Percentiles rank a stretch among this genome's conserved stretches.
phyloP scores from a whole-genome alignment of 2,797 vertebrate genomes.

The Apogon talboti region DNA sequence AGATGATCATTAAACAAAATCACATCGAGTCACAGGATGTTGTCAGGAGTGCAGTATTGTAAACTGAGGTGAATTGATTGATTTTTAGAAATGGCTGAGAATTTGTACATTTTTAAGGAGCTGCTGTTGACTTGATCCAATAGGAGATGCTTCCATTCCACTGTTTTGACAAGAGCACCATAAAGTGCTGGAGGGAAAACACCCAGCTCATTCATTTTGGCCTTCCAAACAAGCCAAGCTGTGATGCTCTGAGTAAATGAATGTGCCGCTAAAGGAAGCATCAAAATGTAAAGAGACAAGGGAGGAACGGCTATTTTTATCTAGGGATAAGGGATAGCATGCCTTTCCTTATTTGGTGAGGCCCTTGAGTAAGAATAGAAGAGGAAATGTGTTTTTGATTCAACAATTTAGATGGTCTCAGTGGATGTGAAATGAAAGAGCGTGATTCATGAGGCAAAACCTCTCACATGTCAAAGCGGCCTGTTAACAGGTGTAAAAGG shows the following conservation, averaged over 20 bases:
- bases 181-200: conserved; percentile 15
- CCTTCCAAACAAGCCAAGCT: conserved; percentile 48
- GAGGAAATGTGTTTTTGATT: conserved; percentile 71
- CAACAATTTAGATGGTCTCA: conserved; percentile 44
- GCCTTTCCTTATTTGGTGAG: conserved; percentile 87
- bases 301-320: conserved; percentile 81
- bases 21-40: conserved; percentile 37
- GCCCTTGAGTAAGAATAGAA: conserved; percentile 60
- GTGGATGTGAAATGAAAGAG: conserved; percentile 28
- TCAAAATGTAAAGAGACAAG: conserved; percentile 78
- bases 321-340: conserved; percentile 74
- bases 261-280: conserved; percentile 66
- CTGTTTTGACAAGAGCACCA: conserved; percentile 3
- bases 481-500: conserved; percentile 8
- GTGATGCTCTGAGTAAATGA: conserved; percentile 44
- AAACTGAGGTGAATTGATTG: neutral
- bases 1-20: conserved; percentile 37
- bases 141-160: neutral
- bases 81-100: no score
- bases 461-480: conserved; percentile 16
- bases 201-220: conserved; percentile 14
- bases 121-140: no score
- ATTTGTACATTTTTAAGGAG: no score
- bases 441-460: conserved; percentile 26
- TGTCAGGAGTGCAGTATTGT: neutral